Base-by-base conservation (phyloP, 2,888 invertebrate species). In the Xestia c-nigrum region DNA sequence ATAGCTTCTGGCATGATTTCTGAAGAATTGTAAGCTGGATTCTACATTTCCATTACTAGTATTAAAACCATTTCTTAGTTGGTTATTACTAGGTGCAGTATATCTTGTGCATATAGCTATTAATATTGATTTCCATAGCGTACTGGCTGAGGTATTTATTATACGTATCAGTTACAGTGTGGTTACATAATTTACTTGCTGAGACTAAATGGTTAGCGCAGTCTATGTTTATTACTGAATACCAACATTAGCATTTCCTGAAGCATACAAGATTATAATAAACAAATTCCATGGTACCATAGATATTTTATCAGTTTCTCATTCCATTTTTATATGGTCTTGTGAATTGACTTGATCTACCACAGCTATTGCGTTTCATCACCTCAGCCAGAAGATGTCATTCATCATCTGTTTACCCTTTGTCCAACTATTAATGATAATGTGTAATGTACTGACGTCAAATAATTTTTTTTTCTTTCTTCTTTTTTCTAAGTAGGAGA, bases 81-180 rank as follows among this genome's bases (percentile, higher is more conserved):
- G 19, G 19, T 24, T 47, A 21, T 40, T 76, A 5, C 47, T 47
- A 50, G 14, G 3, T 43, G 47, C 19, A 67, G 9, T n/a, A 9
- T 24, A 50, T 61, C 50, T 64, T 46, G 46, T 14, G 47, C 40
- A 46, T 38, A 43, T 63, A 70, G 16, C 14, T 61, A 73, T 57
- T 46, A 68, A 68, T 81, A 69, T 46, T 76, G 46, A 16, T 50
- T 59, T 71, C 38, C 66, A 47, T 47, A 59, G 43, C 43, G 61
- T 55, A 43, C 52, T 14, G 43, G 21, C 40, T 38, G 46, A 80
- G 24, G 40, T 50, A 78, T 78, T 57, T 83, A 71, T 67, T 67
- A 71, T 83, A 81, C 24, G 50, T 76, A 67, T 77, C 55, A 71
- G 75, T 79, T 67, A 71, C 75, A 81, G 52, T 67, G 80, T 76